phyloP scores from a whole-genome alignment of 2,888 invertebrate species.

The Dynastes maya region DNA sequence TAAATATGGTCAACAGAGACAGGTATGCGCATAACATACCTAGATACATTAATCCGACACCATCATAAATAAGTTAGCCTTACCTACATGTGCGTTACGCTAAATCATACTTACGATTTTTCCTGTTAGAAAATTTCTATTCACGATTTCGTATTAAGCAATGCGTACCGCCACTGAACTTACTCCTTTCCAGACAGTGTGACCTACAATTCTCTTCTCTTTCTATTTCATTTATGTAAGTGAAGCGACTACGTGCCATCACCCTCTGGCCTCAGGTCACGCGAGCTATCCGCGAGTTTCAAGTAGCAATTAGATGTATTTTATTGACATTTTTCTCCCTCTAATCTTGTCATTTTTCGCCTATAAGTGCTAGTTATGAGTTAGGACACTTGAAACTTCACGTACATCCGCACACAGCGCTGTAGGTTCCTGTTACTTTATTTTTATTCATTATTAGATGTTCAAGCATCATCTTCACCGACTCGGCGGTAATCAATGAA shows the following conservation, averaged over 20 bases:
- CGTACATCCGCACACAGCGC: background rate
- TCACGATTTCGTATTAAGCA: background rate
- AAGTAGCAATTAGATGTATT: slow-evolving; percentile 59
- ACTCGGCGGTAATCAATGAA: slow-evolving; percentile 22
- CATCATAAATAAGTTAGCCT: slow-evolving; percentile 4
- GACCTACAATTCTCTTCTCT: slow-evolving; percentile 17
- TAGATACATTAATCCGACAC: slow-evolving; percentile 6
- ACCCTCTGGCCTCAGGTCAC: slow-evolving; percentile 42
- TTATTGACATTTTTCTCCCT: slow-evolving; percentile 56
- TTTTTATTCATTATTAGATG: slow-evolving; percentile 34
- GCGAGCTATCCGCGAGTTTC: slow-evolving; percentile 54
- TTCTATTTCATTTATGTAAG: slow-evolving; percentile 1
- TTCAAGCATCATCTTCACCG: slow-evolving; percentile 9
- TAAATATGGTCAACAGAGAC: slow-evolving; percentile 23
- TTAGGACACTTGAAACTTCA: slow-evolving; percentile 23
- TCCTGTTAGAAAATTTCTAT: slow-evolving; percentile 12
- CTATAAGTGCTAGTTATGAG: slow-evolving; percentile 41
- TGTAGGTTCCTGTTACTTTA: slow-evolving; percentile 8
- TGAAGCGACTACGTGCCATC: background rate
- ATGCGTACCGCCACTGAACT: slow-evolving; percentile 3
- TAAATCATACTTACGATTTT: slow-evolving; percentile 25
- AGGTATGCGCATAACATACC: background rate
- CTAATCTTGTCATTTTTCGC: slow-evolving; percentile 29
- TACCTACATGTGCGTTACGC: slow-evolving; percentile 14
- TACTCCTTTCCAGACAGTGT: slow-evolving; percentile 10